Evolutionary conservation across 2,113 vertebrate genomes (phyloP).

Genomic region (Cyanocitta stelleri): DNA sequence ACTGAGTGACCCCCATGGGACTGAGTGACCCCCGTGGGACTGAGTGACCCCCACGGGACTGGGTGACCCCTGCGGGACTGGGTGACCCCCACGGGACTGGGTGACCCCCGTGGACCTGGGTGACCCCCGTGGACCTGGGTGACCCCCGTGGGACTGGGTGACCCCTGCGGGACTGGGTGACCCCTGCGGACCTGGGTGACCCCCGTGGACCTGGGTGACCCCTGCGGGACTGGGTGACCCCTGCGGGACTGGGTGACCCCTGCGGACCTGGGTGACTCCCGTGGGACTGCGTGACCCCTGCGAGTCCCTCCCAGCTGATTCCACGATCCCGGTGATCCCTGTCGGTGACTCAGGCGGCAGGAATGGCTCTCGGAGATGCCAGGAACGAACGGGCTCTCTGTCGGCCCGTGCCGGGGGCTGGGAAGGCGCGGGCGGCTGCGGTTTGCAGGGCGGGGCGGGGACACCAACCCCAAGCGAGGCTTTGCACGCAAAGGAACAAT

Average conservation of each 20-base stretch:
- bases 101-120: rapidly evolving
- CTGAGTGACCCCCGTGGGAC: neutral
- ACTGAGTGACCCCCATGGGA: too few relatives aligned
- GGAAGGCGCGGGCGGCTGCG: constrained; percentile 71
- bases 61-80: rapidly evolving
- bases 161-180: neutral
- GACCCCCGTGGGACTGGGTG: neutral
- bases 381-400: constrained; percentile 30
- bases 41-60: rapidly evolving
- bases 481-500: constrained; percentile 94
- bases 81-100: rapidly evolving
- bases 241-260: neutral
- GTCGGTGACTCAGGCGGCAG: neutral
- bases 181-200: rapidly evolving
- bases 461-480: constrained; percentile 69
- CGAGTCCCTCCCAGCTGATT: rapidly evolving
- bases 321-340: rapidly evolving
- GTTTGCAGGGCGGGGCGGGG: constrained; percentile 84
- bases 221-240: neutral
- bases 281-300: rapidly evolving
- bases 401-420: constrained; percentile 70
- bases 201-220: too few relatives aligned
- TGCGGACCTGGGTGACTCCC: too few relatives aligned
- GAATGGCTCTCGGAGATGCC: constrained; percentile 60
- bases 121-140: neutral